Percentiles rank a stretch among this genome's conserved stretches.
These are phyloP conservation scores for Campylorhamphus procurvoides DNA, from an alignment of 2,113 vertebrate genomes.

Conservation along the genomic window DNA sequence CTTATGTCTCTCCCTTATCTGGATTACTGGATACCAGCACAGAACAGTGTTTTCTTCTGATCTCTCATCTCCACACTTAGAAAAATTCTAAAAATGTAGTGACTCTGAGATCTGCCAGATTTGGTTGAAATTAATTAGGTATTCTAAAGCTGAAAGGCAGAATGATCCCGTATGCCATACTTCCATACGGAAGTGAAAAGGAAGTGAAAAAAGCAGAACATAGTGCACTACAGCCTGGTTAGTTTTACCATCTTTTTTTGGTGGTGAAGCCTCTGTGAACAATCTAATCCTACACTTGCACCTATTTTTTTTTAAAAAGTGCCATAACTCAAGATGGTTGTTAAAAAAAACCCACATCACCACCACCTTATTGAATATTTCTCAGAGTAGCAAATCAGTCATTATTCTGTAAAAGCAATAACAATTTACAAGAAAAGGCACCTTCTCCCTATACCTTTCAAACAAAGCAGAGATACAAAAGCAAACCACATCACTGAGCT, in stretches of 20 bases:
- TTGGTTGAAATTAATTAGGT: neutral
- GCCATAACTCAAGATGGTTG: neutral
- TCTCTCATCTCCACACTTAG: neutral
- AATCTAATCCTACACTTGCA: neutral
- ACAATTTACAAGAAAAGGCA: neutral
- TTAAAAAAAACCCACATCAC: neutral
- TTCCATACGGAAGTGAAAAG: neutral
- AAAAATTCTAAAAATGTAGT: neutral
- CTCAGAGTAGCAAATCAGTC: neutral
- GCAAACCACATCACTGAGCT: accelerated
- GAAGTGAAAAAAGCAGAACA: neutral
- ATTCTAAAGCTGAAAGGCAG: neutral
- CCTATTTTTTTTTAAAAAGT: neutral
- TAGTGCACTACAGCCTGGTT: neutral
- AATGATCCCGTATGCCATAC: accelerated
- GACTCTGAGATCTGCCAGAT: neutral
- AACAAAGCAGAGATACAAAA: neutral
- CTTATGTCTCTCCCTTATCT: neutral
- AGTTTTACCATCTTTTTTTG: neutral
- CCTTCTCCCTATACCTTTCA: neutral
- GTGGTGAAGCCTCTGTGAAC: neutral
- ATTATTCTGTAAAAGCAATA: neutral
- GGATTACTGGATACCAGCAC: neutral
- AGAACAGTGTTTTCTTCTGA: neutral
- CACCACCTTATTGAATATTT: neutral